These are phyloP conservation scores for Datnioides undecimradiatus DNA, from an alignment of 2,113 vertebrate genomes.

Conservation along the genomic window DNA sequence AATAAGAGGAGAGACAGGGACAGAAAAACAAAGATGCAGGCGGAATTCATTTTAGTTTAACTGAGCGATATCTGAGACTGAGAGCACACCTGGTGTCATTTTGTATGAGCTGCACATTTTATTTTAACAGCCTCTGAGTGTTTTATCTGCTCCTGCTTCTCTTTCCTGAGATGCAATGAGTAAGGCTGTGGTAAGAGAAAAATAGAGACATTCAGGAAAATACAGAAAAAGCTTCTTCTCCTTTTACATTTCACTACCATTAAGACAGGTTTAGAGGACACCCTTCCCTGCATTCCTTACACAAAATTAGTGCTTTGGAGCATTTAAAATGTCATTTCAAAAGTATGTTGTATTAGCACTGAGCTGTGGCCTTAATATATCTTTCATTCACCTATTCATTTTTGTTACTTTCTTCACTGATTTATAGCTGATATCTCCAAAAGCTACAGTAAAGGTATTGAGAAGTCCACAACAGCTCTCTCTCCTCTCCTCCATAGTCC, in stretches of 20 bases:
- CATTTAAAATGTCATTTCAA: neutral
- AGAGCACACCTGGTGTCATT: conserved; percentile 19
- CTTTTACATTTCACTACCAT: neutral
- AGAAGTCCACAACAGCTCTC: too few species aligned
- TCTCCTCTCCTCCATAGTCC: too few species aligned
- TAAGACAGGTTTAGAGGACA: neutral
- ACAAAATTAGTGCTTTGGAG: neutral
- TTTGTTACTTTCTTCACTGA: neutral
- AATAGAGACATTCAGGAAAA: neutral
- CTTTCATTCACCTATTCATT: neutral
- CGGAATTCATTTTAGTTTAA: neutral
- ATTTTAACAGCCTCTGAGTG: conserved; percentile 22
- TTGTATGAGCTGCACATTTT: conserved; percentile 19
- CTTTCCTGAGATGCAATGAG: conserved; percentile 11
- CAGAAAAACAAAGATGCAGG: neutral
- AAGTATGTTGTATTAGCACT: neutral
- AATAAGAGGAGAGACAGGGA: neutral
- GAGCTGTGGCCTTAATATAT: too few species aligned
- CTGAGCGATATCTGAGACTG: conserved; percentile 16
- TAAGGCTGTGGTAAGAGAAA: neutral
- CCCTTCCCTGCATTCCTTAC: neutral
- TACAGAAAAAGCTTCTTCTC: neutral
- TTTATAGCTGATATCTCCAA: too few species aligned
- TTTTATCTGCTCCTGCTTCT: conserved; percentile 22
- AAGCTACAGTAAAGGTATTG: too few species aligned